phyloP scores from a whole-genome alignment of 2,888 invertebrate species.

The Catocala fraxini region DNA sequence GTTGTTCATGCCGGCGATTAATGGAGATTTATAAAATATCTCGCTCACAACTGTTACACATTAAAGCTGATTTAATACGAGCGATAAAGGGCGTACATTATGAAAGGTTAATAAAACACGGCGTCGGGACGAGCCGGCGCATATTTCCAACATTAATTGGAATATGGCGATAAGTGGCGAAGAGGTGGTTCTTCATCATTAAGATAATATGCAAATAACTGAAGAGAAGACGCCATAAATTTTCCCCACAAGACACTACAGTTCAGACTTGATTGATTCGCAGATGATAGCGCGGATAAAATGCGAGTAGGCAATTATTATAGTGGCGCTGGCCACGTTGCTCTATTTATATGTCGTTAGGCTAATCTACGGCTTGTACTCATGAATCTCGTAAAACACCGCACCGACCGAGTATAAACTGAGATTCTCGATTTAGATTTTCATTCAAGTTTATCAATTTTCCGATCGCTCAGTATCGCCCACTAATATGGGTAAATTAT shows the following conservation, averaged over 20 bases:
- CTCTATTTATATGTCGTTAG: constrained; percentile 49
- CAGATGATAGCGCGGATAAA: constrained; percentile 65
- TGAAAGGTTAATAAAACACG: constrained; percentile 79
- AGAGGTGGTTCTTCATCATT: constrained; percentile 77
- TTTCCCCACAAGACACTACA: constrained; percentile 59
- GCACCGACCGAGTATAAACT: constrained; percentile 36
- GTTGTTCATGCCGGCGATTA: constrained; percentile 48
- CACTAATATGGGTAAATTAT: constrained; percentile 40
- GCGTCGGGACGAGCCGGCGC: constrained; percentile 64
- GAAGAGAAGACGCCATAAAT: constrained; percentile 69
- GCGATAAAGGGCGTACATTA: constrained; percentile 71
- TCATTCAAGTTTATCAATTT: constrained; percentile 49
- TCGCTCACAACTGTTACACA: constrained; percentile 67
- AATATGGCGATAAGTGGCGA: constrained; percentile 76
- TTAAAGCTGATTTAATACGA: constrained; percentile 70
- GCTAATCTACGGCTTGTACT: constrained; percentile 44
- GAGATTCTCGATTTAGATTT: constrained; percentile 47
- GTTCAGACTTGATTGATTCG: constrained; percentile 72
- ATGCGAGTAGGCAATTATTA: constrained; percentile 55
- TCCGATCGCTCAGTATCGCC: constrained; percentile 35
- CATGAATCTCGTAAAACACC: constrained; percentile 47
- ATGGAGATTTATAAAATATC: constrained; percentile 57
- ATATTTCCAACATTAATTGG: constrained; percentile 81
- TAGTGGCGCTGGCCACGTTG: constrained; percentile 41
- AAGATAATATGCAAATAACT: constrained; percentile 80